Evolutionary conservation across 2,113 vertebrate species (phyloP), one percentile per base, ranked within the genome.

Genomic region (Rhodinocichla rosea): DNA sequence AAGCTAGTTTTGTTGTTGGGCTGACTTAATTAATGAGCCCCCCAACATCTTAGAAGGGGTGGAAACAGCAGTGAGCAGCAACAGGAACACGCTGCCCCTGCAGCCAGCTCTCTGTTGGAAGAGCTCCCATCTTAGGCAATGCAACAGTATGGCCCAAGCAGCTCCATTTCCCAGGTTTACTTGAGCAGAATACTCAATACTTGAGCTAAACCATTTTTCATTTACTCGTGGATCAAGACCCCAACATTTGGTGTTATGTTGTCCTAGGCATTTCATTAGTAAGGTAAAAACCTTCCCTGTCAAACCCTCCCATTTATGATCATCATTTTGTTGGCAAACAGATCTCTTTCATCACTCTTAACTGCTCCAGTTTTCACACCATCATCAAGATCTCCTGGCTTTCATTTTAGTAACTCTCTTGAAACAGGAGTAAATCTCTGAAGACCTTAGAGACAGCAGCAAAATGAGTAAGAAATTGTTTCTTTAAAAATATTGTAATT

Each of bases 211-310:
- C 9, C 55, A 74, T 32, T 15, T 45, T 24, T 37, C 15, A 32
- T 76, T 75, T 52, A 77, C 52, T 73, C 2, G 1, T 56, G 64
- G 21, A 78, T 75, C 74, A 87, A 67, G 30, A n/a, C 52, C 6
- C 33, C 44, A 73, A 1, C 15, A 50, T 15, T 32, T 71, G 35
- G 27, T 20, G 39, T 73, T 70, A 62, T 0, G 0, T 1, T 59
- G 42, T 33, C 18, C 63, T 22, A 63, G 16, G 47, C 12, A 81
- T 53, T 86, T 62, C 30, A 33, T 49, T 55, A 71, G 24, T 21
- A 55, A 55, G 27, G 47, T 55, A 78, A 70, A 89, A 76, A 69
- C 9, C 16, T 77, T 42, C 28, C 17, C 20, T 11, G 22, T 24
- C 45, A 76, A 84, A 53, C 4, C 2, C 14, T 55, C 13, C 6